Base-by-base conservation (phyloP, 1,140 invertebrate species). In the Papilio polytes region DNA sequence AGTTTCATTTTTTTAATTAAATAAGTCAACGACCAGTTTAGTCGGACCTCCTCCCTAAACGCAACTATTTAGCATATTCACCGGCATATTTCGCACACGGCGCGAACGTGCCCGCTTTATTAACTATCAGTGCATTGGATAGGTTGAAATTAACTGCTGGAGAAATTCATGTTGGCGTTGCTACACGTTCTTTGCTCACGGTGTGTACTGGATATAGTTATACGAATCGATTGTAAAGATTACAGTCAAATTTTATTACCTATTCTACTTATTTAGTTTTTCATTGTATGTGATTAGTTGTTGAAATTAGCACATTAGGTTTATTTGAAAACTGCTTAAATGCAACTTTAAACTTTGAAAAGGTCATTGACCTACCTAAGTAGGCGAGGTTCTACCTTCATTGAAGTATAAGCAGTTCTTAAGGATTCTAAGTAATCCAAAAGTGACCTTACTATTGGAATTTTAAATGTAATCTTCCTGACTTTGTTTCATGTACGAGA, bases 21-120 rank as follows among this genome's bases (percentile, higher is more conserved):
- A 74, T 22, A 12, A 74, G 51, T 22, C 51, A 51, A 74, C 46
- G 46, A 51, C 44, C 73, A 48, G 41, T 46, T 74, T 51, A 22
- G 8, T 22, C 12, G 22, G 20, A 36, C 1, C 74, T 36, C 74
- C 74, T 41, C 74, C 74, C 73, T 51, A 74, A 77, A 77, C 74
- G 74, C 51, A 77, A 77, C 74, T 77, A 77, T 77, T 77, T 77
- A 77, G 74, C 74, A 77, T 77, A 74, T 74, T 74, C 20, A 77
- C 51, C 51, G 74, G 74, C 74, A 77, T 77, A 77, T 77, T 59
- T 77, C 74, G 74, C 74, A 77, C 74, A 77, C 53, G 74, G 74
- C 74, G 74, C 48, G 36, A 44, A 74, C 73, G 73, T 74, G 73
- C 74, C 26, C 74, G 53, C 74, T 77, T 77, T 77, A 77, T 77